Evolutionary conservation across 2,888 invertebrate species (phyloP).

Genomic region (Elmis aenea): DNA sequence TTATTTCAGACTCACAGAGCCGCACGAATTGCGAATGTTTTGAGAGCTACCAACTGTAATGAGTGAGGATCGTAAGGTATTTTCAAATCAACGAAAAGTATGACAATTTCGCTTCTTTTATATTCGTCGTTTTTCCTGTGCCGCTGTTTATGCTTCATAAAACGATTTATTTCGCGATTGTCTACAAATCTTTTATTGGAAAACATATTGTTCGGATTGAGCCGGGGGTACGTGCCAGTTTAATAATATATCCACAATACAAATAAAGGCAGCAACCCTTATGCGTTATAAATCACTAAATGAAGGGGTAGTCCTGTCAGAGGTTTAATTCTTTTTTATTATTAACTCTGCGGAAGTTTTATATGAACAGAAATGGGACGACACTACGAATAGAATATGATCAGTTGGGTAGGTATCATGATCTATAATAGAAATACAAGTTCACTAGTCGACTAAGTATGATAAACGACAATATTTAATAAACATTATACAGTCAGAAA

Average conservation of each 20-base stretch:
- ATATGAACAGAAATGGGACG: no score
- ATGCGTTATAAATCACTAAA: slow-evolving; percentile 26
- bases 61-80: slow-evolving; percentile 17
- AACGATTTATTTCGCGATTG: background rate
- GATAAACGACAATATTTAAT: no score
- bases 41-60: slow-evolving; percentile 19
- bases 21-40: slow-evolving; percentile 23
- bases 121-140: no score
- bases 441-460: no score
- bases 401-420: no score
- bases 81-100: slow-evolving; percentile 20
- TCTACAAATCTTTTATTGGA: slow-evolving; percentile 23
- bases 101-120: slow-evolving; percentile 18
- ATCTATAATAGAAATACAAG: no score
- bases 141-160: background rate
- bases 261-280: slow-evolving; percentile 26
- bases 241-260: slow-evolving; percentile 35
- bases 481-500: no score
- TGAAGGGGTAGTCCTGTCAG: slow-evolving; percentile 23
- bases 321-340: slow-evolving; percentile 24
- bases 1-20: slow-evolving; percentile 29
- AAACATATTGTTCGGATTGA: slow-evolving; percentile 35
- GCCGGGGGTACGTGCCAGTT: slow-evolving; percentile 33
- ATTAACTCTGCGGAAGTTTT: slow-evolving; percentile 14
- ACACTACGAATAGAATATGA: no score